Percentiles rank a stretch among this genome's conserved stretches.
Conservation (phyloP, 1,140 invertebrate genomes). For the Drosophila arawakana region DNA sequence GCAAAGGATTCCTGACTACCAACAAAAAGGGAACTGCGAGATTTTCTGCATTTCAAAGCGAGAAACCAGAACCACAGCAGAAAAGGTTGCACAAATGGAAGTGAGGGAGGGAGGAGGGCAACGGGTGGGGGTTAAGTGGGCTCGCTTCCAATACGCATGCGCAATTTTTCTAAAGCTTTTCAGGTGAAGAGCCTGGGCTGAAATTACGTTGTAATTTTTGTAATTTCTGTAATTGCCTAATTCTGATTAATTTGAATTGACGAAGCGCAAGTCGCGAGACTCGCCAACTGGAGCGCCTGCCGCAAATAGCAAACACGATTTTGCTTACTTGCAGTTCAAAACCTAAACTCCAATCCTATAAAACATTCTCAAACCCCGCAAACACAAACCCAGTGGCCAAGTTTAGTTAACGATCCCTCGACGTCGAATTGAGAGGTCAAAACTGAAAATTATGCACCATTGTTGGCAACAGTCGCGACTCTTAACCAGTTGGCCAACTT, state of each 20-base stretch:
- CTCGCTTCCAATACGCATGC: constrained; percentile 73
- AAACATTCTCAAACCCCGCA: constrained; percentile 1
- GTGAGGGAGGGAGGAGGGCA: neutral
- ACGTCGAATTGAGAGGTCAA: constrained; percentile 78
- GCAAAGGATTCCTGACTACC: constrained; percentile 53
- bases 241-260: constrained; percentile 84
- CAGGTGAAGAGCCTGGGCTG: constrained; percentile 68
- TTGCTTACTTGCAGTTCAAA: neutral
- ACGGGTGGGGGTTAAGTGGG: neutral
- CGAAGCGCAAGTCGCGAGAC: constrained; percentile 8
- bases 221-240: constrained; percentile 84
- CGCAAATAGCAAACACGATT: constrained; percentile 11
- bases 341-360: neutral
- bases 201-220: constrained; percentile 84
- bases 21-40: neutral
- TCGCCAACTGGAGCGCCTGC: constrained; percentile 40
- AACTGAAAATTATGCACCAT: constrained; percentile 78
- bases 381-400: constrained; percentile 29
- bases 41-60: constrained; percentile 17
- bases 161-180: constrained; percentile 83
- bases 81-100: constrained; percentile 15
- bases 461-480: constrained; percentile 53
- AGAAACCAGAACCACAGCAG: constrained; percentile 27
- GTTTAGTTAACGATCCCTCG: constrained; percentile 53
- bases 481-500: constrained; percentile 18